Evolutionary conservation across 2,113 vertebrate species (phyloP).

Genomic region (Platanista minor): DNA sequence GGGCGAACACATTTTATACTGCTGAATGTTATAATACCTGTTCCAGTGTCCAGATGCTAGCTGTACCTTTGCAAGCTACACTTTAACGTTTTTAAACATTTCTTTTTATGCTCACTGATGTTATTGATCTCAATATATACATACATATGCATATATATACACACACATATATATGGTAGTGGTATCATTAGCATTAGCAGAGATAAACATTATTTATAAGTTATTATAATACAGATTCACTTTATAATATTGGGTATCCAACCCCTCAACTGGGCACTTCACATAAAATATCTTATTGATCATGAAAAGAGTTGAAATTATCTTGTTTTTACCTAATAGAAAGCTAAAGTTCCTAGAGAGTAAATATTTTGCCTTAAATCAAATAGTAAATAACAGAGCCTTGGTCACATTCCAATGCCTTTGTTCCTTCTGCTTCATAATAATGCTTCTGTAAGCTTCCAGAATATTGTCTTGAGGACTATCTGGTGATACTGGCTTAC

Average conservation of each 20-base stretch:
- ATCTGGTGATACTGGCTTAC: neutral
- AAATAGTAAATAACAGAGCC: neutral
- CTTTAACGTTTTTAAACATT: neutral
- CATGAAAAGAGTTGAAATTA: neutral
- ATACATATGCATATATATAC: neutral
- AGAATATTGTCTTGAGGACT: neutral
- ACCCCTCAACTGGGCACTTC: neutral
- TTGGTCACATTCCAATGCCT: neutral
- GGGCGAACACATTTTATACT: neutral
- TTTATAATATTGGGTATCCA: neutral
- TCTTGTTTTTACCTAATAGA: neutral
- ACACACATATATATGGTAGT: neutral
- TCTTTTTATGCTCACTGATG: neutral
- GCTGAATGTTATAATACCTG: neutral
- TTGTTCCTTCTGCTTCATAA: neutral
- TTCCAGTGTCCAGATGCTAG: neutral
- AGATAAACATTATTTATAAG: slow-evolving; percentile 5
- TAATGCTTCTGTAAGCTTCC: neutral
- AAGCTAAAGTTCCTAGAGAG: neutral
- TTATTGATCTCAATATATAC: neutral
- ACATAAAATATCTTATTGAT: neutral
- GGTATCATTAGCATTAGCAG: neutral
- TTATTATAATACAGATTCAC: neutral
- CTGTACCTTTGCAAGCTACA: neutral
- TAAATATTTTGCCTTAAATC: neutral